Evolutionary conservation across 2,888 invertebrate species (phyloP).

Genomic region (Elegia similella): DNA sequence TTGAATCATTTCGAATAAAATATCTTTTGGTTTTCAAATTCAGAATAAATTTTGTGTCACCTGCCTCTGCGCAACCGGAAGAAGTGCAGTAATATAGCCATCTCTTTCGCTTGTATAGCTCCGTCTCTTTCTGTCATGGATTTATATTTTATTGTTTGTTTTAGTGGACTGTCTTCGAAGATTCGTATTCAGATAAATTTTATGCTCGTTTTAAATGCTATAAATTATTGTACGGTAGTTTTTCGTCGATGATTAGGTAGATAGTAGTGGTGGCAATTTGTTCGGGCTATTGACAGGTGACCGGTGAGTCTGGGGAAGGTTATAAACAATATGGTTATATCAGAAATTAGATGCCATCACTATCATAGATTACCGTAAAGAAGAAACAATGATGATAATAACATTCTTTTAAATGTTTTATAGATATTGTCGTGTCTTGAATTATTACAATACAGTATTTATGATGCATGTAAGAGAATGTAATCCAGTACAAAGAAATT

Average conservation of each 20-base stretch:
- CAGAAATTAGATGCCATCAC: background rate
- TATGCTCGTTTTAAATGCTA: slow-evolving; percentile 74
- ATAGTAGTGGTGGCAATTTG: slow-evolving; percentile 66
- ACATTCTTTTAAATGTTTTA: no score
- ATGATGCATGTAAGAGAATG: no score
- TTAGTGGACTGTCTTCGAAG: slow-evolving; percentile 56
- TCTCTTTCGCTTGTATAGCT: slow-evolving; percentile 43
- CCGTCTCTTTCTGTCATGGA: slow-evolving; percentile 38
- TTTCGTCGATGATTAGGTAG: slow-evolving; percentile 60
- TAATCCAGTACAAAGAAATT: no score
- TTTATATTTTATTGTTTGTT: slow-evolving; percentile 67
- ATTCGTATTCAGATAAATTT: slow-evolving; percentile 72
- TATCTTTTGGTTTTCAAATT: slow-evolving; percentile 80
- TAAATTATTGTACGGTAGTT: slow-evolving; percentile 65
- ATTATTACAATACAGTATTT: no score
- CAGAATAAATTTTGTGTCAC: slow-evolving; percentile 81
- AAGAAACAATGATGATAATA: no score
- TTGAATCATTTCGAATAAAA: slow-evolving; percentile 76
- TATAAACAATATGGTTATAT: background rate
- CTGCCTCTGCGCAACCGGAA: slow-evolving; percentile 77
- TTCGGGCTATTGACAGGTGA: slow-evolving; percentile 69
- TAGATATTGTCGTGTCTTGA: no score
- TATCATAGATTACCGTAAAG: no score
- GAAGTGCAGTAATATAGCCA: slow-evolving; percentile 46
- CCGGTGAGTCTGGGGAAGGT: slow-evolving; percentile 22